Evolutionary conservation across 2,888 invertebrate species (phyloP).

Genomic region (Acanthopleura granulata): DNA sequence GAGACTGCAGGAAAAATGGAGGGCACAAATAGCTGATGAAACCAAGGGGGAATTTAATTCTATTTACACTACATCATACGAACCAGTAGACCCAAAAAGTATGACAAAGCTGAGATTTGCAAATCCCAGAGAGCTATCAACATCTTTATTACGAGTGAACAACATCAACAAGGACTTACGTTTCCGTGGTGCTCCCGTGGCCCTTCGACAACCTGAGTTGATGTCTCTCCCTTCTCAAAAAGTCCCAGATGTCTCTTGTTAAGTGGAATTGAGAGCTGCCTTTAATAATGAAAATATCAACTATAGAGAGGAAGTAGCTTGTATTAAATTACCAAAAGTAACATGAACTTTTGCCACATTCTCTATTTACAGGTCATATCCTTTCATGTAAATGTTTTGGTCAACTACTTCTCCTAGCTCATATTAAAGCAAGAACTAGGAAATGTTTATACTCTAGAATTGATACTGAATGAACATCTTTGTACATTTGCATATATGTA

Average conservation of each 20-base stretch:
- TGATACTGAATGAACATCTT: too few species aligned
- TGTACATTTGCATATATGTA: too few species aligned
- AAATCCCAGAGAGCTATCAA: constrained; percentile 51
- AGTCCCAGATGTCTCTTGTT: constrained; percentile 1
- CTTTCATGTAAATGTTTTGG: too few species aligned
- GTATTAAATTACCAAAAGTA: too few species aligned
- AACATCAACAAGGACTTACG: constrained; percentile 58
- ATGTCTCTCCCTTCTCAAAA: background rate
- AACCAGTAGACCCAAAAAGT: constrained; percentile 35
- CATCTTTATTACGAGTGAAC: constrained; percentile 56
- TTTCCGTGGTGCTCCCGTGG: constrained; percentile 40
- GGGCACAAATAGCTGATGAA: constrained; percentile 45
- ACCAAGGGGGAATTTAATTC: constrained; percentile 52
- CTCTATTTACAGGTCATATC: too few species aligned
- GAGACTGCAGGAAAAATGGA: constrained; percentile 45
- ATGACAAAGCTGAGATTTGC: constrained; percentile 46
- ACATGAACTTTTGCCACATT: too few species aligned
- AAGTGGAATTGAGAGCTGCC: background rate
- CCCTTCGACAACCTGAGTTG: background rate
- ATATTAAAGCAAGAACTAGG: too few species aligned
- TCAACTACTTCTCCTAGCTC: too few species aligned
- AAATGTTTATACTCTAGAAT: too few species aligned
- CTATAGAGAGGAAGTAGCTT: too few species aligned
- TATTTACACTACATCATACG: constrained; percentile 47
- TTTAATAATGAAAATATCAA: too few species aligned